Evolutionary conservation across 2,797 vertebrate genomes (phyloP).

Genomic region (Bovichtus variegatus): DNA sequence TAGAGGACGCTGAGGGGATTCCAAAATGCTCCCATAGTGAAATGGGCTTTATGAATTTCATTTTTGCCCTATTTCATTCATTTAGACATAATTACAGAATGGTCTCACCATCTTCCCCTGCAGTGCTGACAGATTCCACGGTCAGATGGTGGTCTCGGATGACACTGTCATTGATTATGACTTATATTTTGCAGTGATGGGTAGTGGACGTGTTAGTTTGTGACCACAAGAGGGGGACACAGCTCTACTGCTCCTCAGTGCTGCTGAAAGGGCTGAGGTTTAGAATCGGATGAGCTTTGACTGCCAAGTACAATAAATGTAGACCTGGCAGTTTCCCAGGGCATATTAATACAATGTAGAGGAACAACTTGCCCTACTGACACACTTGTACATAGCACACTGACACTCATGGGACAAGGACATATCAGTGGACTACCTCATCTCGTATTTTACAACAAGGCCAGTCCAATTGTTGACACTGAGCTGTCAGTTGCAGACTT

Average conservation of each 20-base stretch:
- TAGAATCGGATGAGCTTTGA: not conserved
- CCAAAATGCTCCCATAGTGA: not conserved
- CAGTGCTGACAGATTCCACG: not conserved
- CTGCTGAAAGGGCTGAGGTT: not conserved
- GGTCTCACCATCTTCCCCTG: not conserved
- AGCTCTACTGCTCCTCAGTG: constrained; percentile 18
- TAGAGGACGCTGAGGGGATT: not conserved
- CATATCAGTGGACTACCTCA: not conserved
- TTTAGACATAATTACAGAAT: not conserved
- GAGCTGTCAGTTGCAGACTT: constrained; percentile 10
- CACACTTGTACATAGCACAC: not conserved
- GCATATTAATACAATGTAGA: not conserved
- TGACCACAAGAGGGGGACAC: constrained; percentile 64
- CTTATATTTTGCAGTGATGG: not conserved
- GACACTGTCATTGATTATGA: no score
- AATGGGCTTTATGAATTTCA: not conserved
- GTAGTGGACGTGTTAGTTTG: not conserved
- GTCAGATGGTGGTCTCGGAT: not conserved
- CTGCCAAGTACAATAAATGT: not conserved
- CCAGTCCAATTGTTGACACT: not conserved
- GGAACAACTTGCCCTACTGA: not conserved
- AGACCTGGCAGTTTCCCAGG: not conserved
- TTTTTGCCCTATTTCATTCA: not conserved
- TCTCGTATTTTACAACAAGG: not conserved
- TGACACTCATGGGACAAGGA: not conserved